Evolutionary conservation across 2,797 vertebrate species (phyloP).

Genomic region (Crenuchus spilurus): DNA sequence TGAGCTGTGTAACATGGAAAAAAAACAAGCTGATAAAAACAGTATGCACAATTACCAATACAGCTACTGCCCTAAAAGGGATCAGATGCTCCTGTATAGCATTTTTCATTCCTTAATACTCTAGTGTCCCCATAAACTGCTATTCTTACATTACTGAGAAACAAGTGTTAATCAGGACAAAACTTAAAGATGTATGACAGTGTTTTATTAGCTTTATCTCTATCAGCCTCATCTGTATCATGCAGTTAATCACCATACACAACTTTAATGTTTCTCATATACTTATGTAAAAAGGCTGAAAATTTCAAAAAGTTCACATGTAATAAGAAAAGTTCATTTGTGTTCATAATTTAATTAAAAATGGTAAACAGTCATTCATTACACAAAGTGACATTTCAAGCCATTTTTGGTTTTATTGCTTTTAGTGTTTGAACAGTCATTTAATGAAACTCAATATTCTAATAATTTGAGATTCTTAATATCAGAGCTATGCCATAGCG

Average conservation of each 20-base stretch:
- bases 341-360: no score
- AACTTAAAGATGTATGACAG: neutral
- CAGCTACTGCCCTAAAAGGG: neutral
- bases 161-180: constrained; percentile 13
- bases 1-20: neutral
- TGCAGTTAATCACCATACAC: neutral
- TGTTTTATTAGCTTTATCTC: neutral
- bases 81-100: neutral
- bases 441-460: no score
- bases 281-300: no score
- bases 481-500: no score
- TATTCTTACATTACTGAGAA: neutral
- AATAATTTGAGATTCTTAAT: no score
- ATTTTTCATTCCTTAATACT: neutral
- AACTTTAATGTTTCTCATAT: neutral
- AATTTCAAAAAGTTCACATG: no score
- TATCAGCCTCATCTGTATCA: neutral
- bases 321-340: no score
- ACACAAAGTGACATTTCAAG: no score
- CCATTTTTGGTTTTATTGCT: no score
- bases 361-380: no score
- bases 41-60: constrained; percentile 9
- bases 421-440: no score
- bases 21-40: constrained; percentile 2
- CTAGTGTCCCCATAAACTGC: no score